Base-by-base conservation (phyloP, 2,797 vertebrate species). In the Melanotaenia boesemani region DNA sequence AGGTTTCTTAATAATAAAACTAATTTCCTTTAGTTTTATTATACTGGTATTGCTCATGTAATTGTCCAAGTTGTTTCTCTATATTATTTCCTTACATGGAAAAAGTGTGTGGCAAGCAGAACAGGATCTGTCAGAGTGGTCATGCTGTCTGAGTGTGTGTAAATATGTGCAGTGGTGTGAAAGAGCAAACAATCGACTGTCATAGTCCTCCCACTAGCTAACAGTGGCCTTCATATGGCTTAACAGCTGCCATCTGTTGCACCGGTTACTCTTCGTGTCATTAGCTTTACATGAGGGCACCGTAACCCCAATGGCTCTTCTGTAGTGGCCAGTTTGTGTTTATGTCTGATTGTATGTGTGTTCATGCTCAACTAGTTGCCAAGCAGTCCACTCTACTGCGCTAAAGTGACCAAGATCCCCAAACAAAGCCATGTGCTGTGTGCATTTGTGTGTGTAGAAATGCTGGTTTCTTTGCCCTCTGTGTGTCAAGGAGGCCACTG, bases 231-330 rank as follows among this genome's bases (percentile, higher is more conserved):
- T 92, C 78, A 76, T 85, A 80, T 81, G 88, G 86, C 85, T 86
- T 63, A 67, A 60, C 50, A 10, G 67, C 72, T 82, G 26, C 87
- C 92, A 92, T 92, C 91, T 93, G 91, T 78, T 84, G 67, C 83
- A 72, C 74, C 18, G 56, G 63, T 80, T 72, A 79, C 70, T 82
- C 77, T 73, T 67, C 0, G 59, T 87, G 80, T 89, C 90, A 92
- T 92, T 92, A 92, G 73, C 72, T 74, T 63, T 30, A 28, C 37
- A 70, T 69, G 78, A 88, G 88, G 89, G 81, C 90, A 82, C 74
- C 79, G 62, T 91, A 88, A 93, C 92, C 89, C 75, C 16, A 16
- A 57, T 79, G 83, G 76, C 87, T 82, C 50, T 48, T 30, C 71
- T 77, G 32, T 22, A 67, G 65, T 70, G 70, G 56, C 28, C 76